phyloP scores from a whole-genome alignment of 2,888 invertebrate species.

The Drosophila neonasuta region DNA sequence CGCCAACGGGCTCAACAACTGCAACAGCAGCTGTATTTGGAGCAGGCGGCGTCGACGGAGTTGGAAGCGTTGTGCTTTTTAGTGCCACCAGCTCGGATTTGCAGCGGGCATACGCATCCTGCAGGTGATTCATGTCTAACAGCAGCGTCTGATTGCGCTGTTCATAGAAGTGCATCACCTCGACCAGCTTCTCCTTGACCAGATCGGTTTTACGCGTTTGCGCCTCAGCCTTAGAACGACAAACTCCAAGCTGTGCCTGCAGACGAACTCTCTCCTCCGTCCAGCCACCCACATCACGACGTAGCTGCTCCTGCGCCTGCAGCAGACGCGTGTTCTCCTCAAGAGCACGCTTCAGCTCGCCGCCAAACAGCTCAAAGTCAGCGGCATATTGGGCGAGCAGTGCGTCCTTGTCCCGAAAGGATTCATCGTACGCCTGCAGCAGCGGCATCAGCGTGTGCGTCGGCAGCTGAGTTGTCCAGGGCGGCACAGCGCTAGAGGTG shows the following conservation, averaged over 20 bases:
- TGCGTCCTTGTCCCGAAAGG: conserved; percentile 88
- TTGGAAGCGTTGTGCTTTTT: conserved; percentile 55
- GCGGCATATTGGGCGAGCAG: conserved; percentile 87
- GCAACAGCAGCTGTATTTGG: conserved; percentile 6
- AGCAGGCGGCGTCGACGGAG: background rate
- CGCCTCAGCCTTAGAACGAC: conserved; percentile 80
- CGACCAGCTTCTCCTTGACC: conserved; percentile 88
- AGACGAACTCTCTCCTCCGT: conserved; percentile 81
- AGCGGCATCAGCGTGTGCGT: conserved; percentile 84
- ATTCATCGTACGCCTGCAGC: conserved; percentile 90
- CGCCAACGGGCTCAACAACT: conserved; percentile 31
- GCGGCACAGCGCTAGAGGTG: conserved; percentile 36
- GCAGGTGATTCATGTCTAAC: conserved; percentile 81
- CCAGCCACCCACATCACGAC: conserved; percentile 82
- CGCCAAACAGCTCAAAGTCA: conserved; percentile 88
- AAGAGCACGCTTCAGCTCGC: conserved; percentile 87
- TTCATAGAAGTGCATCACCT: conserved; percentile 89
- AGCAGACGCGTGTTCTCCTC: conserved; percentile 87
- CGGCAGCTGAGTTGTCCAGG: conserved; percentile 59
- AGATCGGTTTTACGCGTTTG: conserved; percentile 86
- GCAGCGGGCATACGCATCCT: conserved; percentile 80
- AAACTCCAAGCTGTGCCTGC: conserved; percentile 80
- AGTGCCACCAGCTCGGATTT: conserved; percentile 79
- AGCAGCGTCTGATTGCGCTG: conserved; percentile 85
- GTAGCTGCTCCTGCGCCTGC: conserved; percentile 83